These are phyloP conservation scores for Bradysia coprophila DNA, from an alignment of 1,140 invertebrate species.

Conservation along the genomic window DNA sequence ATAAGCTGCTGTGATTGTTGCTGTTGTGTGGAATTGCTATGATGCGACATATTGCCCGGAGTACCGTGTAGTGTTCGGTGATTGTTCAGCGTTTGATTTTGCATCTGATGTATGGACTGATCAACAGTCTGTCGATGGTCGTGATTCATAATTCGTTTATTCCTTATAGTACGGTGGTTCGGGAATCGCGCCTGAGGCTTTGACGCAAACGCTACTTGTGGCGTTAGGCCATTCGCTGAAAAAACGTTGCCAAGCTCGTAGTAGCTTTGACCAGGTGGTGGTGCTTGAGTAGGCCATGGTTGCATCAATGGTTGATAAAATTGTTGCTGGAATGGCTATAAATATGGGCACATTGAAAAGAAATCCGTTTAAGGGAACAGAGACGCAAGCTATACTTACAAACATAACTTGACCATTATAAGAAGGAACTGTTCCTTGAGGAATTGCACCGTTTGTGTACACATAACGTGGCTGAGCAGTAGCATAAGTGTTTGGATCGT, in stretches of 20 bases:
- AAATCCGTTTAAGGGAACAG: too few relatives aligned
- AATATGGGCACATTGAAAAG: too few relatives aligned
- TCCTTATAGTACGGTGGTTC: conserved; percentile 19
- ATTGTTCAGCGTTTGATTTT: conserved; percentile 6
- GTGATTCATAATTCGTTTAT: conserved; percentile 12
- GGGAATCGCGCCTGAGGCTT: conserved; percentile 16
- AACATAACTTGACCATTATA: conserved; percentile 45
- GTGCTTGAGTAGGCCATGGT: conserved; percentile 29
- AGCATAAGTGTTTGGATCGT: conserved; percentile 29
- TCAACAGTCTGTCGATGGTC: neutral
- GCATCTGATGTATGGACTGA: conserved; percentile 9
- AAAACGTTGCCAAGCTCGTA: conserved; percentile 54
- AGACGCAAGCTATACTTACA: conserved; percentile 29
- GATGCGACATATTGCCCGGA: neutral
- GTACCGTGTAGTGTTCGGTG: neutral
- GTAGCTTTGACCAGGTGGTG: conserved; percentile 32
- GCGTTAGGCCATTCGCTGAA: conserved; percentile 52
- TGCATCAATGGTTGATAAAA: conserved; percentile 28
- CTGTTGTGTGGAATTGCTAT: too few relatives aligned
- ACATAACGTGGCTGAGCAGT: conserved; percentile 38
- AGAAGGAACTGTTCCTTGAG: conserved; percentile 24
- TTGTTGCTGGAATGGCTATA: conserved; percentile 22
- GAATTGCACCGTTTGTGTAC: conserved; percentile 38
- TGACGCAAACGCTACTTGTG: conserved; percentile 39
- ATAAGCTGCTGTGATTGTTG: neutral